Evolutionary conservation across 2,113 vertebrate genomes (phyloP).

Genomic region (Rhineura floridana): DNA sequence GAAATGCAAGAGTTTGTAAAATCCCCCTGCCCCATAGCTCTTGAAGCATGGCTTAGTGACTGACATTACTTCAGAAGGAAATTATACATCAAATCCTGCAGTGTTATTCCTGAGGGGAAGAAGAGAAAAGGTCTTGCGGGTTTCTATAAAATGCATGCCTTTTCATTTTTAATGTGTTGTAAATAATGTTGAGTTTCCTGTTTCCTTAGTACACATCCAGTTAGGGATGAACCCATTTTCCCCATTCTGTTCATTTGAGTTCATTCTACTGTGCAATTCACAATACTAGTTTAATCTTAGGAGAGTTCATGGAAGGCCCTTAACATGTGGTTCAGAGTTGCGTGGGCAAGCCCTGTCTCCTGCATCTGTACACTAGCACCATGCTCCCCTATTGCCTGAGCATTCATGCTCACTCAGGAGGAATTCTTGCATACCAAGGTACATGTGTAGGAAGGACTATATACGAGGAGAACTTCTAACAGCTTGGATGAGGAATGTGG

Average conservation of each 20-base stretch:
- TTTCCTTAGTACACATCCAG: not conserved
- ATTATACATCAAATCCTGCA: constrained; percentile 38
- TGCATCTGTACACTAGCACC: too few species aligned
- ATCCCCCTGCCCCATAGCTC: not conserved
- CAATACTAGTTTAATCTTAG: not conserved
- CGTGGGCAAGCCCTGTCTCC: too few species aligned
- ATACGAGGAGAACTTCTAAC: too few species aligned
- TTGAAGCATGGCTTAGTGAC: constrained; percentile 46
- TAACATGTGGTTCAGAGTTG: too few species aligned
- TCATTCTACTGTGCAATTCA: not conserved
- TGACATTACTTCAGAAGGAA: constrained; percentile 48
- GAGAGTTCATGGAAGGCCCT: too few species aligned
- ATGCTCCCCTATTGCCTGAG: too few species aligned
- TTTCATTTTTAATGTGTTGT: not conserved
- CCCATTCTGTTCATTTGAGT: not conserved
- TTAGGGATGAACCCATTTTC: not conserved
- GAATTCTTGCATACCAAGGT: too few species aligned
- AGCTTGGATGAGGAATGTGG: too few species aligned
- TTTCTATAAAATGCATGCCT: not conserved
- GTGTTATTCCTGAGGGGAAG: constrained; percentile 41
- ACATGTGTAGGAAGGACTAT: too few species aligned
- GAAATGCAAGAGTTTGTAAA: constrained; percentile 55
- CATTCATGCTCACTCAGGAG: too few species aligned
- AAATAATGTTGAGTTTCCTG: not conserved
- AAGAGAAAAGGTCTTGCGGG: not conserved